phyloP scores from a whole-genome alignment of 2,888 invertebrate species.

The Polydesmus complanatus region DNA sequence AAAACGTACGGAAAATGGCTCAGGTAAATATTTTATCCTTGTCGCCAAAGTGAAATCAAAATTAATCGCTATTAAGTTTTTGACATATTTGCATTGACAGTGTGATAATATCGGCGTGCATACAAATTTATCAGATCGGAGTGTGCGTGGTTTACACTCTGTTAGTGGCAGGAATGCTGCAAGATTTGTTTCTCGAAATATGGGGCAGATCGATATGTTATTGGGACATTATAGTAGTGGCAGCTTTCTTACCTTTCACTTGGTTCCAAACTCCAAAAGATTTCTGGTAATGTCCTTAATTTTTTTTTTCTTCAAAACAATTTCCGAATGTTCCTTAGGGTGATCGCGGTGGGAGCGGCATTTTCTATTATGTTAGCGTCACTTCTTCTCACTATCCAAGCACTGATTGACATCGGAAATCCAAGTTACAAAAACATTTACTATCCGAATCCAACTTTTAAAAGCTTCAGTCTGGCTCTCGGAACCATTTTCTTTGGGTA shows the following conservation, averaged over 20 bases:
- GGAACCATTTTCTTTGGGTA: constrained; percentile 57
- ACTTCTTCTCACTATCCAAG: constrained; percentile 46
- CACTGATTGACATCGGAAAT: constrained; percentile 38
- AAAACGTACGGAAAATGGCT: constrained; percentile 42
- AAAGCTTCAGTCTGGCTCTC: constrained; percentile 51
- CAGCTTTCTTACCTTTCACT: constrained; percentile 44
- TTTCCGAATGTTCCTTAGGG: constrained; percentile 34
- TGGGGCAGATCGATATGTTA: constrained; percentile 43
- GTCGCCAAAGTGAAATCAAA: background rate
- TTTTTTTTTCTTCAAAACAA: too few relatives aligned
- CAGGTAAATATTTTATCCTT: constrained; percentile 20
- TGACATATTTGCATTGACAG: background rate
- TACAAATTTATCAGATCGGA: constrained; percentile 36
- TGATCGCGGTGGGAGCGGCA: constrained; percentile 48
- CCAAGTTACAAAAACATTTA: background rate
- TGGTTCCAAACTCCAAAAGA: constrained; percentile 57
- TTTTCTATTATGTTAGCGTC: constrained; percentile 47
- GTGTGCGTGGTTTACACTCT: constrained; percentile 51
- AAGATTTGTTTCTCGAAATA: constrained; percentile 40
- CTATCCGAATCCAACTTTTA: constrained; percentile 38
- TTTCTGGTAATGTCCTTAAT: constrained; percentile 43
- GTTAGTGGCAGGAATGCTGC: constrained; percentile 49
- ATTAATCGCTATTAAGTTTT: background rate
- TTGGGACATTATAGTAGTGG: constrained; percentile 50
- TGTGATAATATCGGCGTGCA: background rate